Base-by-base conservation (phyloP, 2,888 invertebrate species). In the Deilephila porcellus region DNA sequence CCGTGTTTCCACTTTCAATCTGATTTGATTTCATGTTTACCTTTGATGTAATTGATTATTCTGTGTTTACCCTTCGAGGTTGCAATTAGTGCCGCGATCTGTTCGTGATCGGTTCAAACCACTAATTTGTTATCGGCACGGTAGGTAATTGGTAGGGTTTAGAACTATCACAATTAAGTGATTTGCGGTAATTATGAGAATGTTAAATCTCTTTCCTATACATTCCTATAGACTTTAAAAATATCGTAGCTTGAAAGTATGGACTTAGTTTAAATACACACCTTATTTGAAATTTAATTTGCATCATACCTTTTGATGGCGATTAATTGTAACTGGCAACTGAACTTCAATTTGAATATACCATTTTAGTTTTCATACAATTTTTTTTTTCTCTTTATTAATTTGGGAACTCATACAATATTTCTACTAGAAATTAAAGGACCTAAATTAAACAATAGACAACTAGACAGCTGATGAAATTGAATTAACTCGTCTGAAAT, bases 31-130 rank as follows among this genome's bases (percentile, higher is more conserved):
- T 29, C 25, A 52, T 67, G 67, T 52, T 67, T 52, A 52, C 14
- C 25, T 11, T 52, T 62, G 62, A 62, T 62, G 14, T 29, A 32
- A 29, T 62, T 34, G 6, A 32, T 64, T 37, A 52, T 14, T 53
- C 53, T n/a, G 56, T 67, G 25, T 52, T 52, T 25, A 67, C 25
- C 67, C 45, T 14, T 17, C 6, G 14, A 60, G 29, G 52, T 45
- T 2, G 17, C 25, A 67, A 45, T 67, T 67, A 67, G 52, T 67
- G 67, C 45, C 25, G 45, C n/a, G 64, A 64, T 45, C 37, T 64
- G 37, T 64, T 20, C 8, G 56, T 19, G 37, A 45, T 64, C 37
- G 34, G 37, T 37, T 64, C 11, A 45, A 64, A 45, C 64, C 45
- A 37, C 64, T 45, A 45, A 64, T 64, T 64, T 25, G 60, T 14